Percentiles rank a stretch among this genome's conserved stretches.
phyloP scores from a whole-genome alignment of 1,140 invertebrate species.

The Penaeus indicus region DNA sequence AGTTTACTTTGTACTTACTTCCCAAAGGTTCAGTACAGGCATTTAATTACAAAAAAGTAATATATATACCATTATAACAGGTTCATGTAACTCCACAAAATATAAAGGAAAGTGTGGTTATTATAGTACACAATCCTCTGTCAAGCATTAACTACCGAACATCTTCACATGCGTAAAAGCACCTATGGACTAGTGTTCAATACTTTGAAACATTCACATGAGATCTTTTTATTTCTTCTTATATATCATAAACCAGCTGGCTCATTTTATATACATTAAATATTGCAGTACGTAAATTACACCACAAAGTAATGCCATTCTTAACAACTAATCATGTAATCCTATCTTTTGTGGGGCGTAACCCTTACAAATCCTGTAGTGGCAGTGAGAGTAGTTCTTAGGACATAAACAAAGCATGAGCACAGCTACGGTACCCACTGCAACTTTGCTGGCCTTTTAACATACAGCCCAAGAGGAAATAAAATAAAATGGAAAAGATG shows the following conservation, averaged over 20 bases:
- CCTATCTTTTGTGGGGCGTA: background rate
- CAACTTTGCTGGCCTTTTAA: background rate
- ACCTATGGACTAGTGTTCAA: constrained; percentile 15
- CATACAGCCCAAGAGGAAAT: background rate
- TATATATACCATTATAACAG: constrained; percentile 14
- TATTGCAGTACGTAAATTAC: background rate
- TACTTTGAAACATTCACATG: constrained; percentile 2
- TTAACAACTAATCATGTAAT: constrained; percentile 3
- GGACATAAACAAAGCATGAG: background rate
- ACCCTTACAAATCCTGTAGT: constrained; percentile 18
- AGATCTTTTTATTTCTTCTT: constrained; percentile 6
- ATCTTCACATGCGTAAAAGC: constrained; percentile 11
- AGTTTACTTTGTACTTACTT: constrained; percentile 7
- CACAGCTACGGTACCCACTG: background rate
- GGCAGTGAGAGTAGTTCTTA: constrained; percentile 23
- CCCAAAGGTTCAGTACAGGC: too few relatives aligned
- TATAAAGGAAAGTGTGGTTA: constrained; percentile 16
- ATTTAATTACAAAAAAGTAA: too few relatives aligned
- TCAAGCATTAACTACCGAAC: background rate
- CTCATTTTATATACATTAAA: constrained; percentile 23
- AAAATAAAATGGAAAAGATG: background rate
- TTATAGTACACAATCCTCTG: background rate
- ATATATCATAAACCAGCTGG: constrained; percentile 7
- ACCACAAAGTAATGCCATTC: constrained; percentile 1
- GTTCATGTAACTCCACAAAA: background rate